Evolutionary conservation across 1,140 invertebrate genomes (phyloP).

Genomic region (Hycleus phaleratus): DNA sequence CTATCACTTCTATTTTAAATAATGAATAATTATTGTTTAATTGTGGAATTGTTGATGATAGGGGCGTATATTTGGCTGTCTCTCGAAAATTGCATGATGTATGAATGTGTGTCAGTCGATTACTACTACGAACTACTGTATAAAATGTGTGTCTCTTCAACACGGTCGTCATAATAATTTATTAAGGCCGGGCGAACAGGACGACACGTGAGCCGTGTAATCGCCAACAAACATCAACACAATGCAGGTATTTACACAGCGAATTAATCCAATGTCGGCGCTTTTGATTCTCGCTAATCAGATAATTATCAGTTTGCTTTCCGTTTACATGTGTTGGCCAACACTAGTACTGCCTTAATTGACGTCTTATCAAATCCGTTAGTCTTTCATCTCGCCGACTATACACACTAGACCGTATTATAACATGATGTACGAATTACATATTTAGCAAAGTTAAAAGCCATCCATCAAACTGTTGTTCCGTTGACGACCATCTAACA

Average conservation of each 20-base stretch:
- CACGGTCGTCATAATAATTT: conserved; percentile 21
- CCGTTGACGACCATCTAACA: no score
- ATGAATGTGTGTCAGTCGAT: neutral
- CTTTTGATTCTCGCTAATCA: conserved; percentile 32
- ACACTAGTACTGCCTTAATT: conserved; percentile 25
- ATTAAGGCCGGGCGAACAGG: conserved; percentile 17
- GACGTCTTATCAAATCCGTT: conserved; percentile 27
- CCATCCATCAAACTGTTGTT: conserved; percentile 6
- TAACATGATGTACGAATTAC: conserved; percentile 3
- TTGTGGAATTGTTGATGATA: no score
- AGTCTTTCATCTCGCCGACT: conserved; percentile 23
- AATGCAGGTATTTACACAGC: conserved; percentile 30
- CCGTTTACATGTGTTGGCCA: conserved; percentile 27
- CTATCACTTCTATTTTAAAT: no score
- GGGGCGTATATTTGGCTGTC: no score
- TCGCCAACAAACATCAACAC: conserved; percentile 24
- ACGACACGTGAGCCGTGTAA: conserved; percentile 19
- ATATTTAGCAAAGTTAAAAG: conserved; percentile 12
- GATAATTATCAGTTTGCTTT: conserved; percentile 34
- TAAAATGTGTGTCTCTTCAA: conserved; percentile 18
- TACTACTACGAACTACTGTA: neutral
- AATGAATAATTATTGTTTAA: no score
- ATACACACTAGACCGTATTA: neutral
- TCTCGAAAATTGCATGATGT: no score
- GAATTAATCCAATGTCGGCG: conserved; percentile 31